phyloP scores from a whole-genome alignment of 2,888 invertebrate genomes.

The Trichogramma evanescens region DNA sequence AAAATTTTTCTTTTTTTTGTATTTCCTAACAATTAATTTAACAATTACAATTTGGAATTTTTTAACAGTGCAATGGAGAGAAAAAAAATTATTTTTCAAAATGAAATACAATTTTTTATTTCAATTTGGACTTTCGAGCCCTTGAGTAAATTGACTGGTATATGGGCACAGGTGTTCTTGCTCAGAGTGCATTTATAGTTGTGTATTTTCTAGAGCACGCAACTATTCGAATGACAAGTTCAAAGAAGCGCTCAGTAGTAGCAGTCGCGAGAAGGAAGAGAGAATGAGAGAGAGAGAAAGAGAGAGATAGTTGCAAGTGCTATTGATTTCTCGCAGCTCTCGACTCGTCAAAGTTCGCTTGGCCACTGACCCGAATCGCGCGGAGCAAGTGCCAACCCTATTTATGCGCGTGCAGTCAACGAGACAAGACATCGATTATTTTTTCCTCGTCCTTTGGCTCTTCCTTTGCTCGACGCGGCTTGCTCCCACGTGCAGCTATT shows the following conservation, averaged over 20 bases:
- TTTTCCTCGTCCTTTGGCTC: neutral
- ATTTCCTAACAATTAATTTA: too few relatives aligned
- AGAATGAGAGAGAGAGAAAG: neutral
- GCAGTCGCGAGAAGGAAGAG: too few relatives aligned
- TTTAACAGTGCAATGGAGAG: too few relatives aligned
- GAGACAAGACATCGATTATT: neutral
- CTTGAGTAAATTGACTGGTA: too few relatives aligned
- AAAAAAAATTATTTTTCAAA: too few relatives aligned
- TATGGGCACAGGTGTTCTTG: too few relatives aligned
- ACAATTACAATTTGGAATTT: too few relatives aligned
- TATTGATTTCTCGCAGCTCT: slow-evolving; percentile 27
- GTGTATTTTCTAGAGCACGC: too few relatives aligned
- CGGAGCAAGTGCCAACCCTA: slow-evolving; percentile 26
- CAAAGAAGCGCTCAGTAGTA: neutral
- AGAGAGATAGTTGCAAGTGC: neutral
- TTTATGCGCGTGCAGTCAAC: slow-evolving; percentile 16
- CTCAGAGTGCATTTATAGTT: too few relatives aligned
- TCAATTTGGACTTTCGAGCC: too few relatives aligned
- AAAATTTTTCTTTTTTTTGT: too few relatives aligned
- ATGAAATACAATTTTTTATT: too few relatives aligned
- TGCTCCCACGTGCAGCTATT: slow-evolving; percentile 14
- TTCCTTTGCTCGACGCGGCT: slow-evolving; percentile 1
- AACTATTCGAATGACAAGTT: neutral
- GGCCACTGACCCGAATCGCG: slow-evolving; percentile 38
- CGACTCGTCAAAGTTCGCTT: slow-evolving; percentile 30